Base-by-base conservation (phyloP, 2,888 invertebrate species). In the Meiosimyza decipiens region DNA sequence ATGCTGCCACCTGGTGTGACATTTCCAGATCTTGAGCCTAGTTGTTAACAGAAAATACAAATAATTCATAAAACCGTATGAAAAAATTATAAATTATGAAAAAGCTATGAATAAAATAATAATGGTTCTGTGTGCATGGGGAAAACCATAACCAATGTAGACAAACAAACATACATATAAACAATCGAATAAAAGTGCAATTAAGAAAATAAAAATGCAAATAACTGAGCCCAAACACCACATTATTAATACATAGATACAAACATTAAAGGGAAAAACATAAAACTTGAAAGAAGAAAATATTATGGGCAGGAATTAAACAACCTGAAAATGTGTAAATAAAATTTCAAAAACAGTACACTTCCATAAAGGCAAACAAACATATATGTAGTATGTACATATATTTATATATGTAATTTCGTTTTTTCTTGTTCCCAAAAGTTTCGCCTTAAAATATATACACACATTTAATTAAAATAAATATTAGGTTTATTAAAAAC, bases 1-100 rank as follows among this genome's bases (percentile, higher is more conserved):
- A 83, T 79, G 90, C 92, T 89, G 84, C 87, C 87, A 76, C 86
- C 86, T 76, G 93, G 93, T 76, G 94, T 94, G 79, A 91, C 91
- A 83, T 93, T 93, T 79, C 94, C 93, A 79, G 92, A 92, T 81
- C 92, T 90, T 80, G 91, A 89, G 88, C 92, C 92, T 92, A 89
- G 78, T 67, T 47, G 12, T 50, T 57, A n/a, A n/a, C 12, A 64
- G 40, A 60, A 16, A 55, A 67, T 15, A 51, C 13, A 59, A 50
- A 59, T 69, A 2, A 18, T 6, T 62, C 16, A 18, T 62, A 28
- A 28, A 18, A 62, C 7, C 11, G 22, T 50, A 65, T 15, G 65
- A 50, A 28, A 22, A 16, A 18, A 55, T 47, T 22, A 52, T 4
- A 60, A 15, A 9, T 60, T 28, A 18, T 9, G n/a, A 28, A n/a